Evolutionary conservation across 1,140 invertebrate species (phyloP).

Genomic region (Nixonia krombeini): DNA sequence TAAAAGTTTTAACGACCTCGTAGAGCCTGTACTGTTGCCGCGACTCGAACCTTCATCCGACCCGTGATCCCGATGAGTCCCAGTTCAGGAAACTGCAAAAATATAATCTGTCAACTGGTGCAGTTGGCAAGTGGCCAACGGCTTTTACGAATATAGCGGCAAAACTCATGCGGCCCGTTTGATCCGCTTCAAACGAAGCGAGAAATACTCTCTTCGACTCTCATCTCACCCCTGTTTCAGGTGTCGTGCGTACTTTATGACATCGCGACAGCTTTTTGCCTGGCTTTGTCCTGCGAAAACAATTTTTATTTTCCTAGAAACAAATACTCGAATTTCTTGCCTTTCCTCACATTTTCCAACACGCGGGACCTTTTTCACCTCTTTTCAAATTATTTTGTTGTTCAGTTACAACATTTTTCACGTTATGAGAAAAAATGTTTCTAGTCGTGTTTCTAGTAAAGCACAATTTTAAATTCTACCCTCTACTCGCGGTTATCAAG

Average conservation of each 20-base stretch:
- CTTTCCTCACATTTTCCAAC: too few relatives aligned
- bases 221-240: constrained; percentile 8
- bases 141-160: constrained; percentile 17
- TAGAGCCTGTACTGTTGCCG: neutral
- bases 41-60: constrained; percentile 11
- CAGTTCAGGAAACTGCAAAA: constrained; percentile 30
- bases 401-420: too few relatives aligned
- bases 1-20: constrained; percentile 12
- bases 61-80: constrained; percentile 29
- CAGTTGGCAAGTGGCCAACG: constrained; percentile 23
- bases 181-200: constrained; percentile 39
- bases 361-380: too few relatives aligned
- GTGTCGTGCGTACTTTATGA: constrained; percentile 11
- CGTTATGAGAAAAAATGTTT: too few relatives aligned
- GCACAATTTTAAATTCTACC: too few relatives aligned
- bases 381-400: too few relatives aligned
- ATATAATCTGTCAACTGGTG: constrained; percentile 34
- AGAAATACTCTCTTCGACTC: constrained; percentile 20
- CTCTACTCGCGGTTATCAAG: too few relatives aligned
- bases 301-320: constrained; percentile 2
- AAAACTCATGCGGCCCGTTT: constrained; percentile 29
- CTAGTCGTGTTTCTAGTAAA: too few relatives aligned
- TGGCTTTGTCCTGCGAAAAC: neutral
- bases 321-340: too few relatives aligned
- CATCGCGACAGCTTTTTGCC: constrained; percentile 5